Base-by-base conservation (phyloP, 2,888 invertebrate species). In the Choristoneura rosaceana region DNA sequence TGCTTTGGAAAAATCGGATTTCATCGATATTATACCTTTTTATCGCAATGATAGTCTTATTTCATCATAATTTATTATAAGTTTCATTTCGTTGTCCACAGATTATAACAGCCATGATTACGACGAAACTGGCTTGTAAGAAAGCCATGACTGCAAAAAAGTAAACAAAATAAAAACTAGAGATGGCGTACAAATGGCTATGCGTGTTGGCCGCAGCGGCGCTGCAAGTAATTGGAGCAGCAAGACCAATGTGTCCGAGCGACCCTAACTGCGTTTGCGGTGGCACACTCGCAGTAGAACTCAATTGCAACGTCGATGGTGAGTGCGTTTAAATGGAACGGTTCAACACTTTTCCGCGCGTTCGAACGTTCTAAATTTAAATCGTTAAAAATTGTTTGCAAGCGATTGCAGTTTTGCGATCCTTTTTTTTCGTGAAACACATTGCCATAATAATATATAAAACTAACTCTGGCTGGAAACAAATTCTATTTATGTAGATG, bases 211-310 rank as follows among this genome's bases (percentile, higher is more conserved):
- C 85, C 76, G 83, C 87, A 76, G 87, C 87, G 76, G 87, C 85
- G 82, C 82, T 91, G 79, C 88, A 91, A 81, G 86, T 90, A 87
- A 90, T 92, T 89, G 89, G 85, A 74, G 92, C 91, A 76, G 82
- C 84, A 76, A 84, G 82, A 75, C 84, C 87, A 81, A 84, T 86
- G 84, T 94, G 93, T 81, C 94, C 92, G 76, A 88, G 84, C 85
- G 89, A 92, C 85, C 90, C 92, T 87, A 92, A 93, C 91, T 94
- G 93, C 87, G 86, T 90, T 90, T 93, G 94, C 79, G 90, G 90
- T 77, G 92, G 92, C 83, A 89, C 91, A 82, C 84, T 93, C 80
- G 87, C 91, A 68, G 81, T 92, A 75, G 93, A 93, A 89, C 88
- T 93, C 84, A 88, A 92, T 89, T 94, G 93, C 85, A 90, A 91